Evolutionary conservation across 2,113 vertebrate species (phyloP).

Genomic region (Leptodactylus fuscus): DNA sequence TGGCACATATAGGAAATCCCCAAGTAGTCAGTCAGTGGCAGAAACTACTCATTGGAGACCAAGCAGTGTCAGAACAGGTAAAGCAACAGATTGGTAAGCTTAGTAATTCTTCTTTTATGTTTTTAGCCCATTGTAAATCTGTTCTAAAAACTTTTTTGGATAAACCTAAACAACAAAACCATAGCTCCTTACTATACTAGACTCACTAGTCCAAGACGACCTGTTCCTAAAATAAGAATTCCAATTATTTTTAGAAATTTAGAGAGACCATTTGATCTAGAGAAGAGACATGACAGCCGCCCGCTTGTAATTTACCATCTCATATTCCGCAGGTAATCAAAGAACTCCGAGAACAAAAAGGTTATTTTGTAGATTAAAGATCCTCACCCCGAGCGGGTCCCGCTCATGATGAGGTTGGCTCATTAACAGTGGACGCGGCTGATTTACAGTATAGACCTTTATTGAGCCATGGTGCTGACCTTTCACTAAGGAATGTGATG

Average conservation of each 20-base stretch:
- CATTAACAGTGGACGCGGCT: conserved; percentile 7
- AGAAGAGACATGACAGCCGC: not conserved
- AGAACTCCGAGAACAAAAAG: conserved; percentile 42
- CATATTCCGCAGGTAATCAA: conserved; percentile 4
- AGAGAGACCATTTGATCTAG: not conserved
- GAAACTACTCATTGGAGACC: too few species aligned
- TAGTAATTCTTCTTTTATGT: too few species aligned
- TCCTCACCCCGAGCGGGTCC: not conserved
- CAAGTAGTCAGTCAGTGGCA: too few species aligned
- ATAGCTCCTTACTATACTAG: not conserved
- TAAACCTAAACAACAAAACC: too few species aligned
- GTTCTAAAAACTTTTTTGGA: too few species aligned
- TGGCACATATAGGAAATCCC: too few species aligned
- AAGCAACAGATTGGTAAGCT: too few species aligned
- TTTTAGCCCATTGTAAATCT: too few species aligned
- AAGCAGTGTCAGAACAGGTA: too few species aligned
- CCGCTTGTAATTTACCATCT: conserved; percentile 8
- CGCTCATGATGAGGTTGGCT: conserved; percentile 16
- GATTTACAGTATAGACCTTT: conserved; percentile 18
- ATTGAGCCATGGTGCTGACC: conserved; percentile 47
- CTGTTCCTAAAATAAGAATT: conserved; percentile 7
- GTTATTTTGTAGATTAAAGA: conserved; percentile 34
- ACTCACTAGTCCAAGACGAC: not conserved
- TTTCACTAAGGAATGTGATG: conserved; percentile 41
- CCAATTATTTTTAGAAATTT: not conserved